These are phyloP conservation scores for Fukomys damarensis DNA, from an alignment of 2,113 vertebrate genomes.

Conservation along the genomic window DNA sequence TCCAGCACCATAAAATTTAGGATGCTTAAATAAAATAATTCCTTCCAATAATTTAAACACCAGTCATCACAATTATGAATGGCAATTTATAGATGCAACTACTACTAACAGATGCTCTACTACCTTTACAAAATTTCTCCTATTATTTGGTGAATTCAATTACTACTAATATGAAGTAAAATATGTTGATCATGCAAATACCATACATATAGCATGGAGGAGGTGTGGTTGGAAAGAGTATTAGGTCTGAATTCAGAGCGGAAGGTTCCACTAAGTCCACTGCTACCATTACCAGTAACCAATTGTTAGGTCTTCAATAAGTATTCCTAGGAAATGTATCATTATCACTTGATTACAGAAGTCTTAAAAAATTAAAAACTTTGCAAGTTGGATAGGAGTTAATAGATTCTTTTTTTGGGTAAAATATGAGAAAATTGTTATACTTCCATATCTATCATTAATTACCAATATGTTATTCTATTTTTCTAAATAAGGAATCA, in stretches of 20 bases:
- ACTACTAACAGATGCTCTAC: background rate
- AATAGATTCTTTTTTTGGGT: background rate
- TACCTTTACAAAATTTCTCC: background rate
- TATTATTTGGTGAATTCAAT: background rate
- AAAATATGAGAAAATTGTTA: background rate
- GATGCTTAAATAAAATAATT: background rate
- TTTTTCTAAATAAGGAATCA: background rate
- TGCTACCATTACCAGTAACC: fast-evolving
- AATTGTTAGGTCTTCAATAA: background rate
- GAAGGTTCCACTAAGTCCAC: background rate
- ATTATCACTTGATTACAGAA: background rate
- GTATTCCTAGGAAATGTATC: background rate
- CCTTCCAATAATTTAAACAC: background rate
- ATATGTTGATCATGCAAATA: background rate
- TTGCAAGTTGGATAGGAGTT: background rate
- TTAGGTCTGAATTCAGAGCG: background rate
- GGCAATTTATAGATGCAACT: background rate
- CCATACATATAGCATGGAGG: background rate
- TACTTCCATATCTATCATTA: background rate
- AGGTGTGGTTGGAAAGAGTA: background rate
- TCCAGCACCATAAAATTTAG: background rate
- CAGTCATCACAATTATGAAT: background rate
- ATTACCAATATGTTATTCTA: background rate
- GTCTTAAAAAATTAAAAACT: background rate
- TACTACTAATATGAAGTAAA: background rate